These are phyloP conservation scores for Noturus placidus DNA, from an alignment of 2,113 vertebrate genomes.

Conservation along the genomic window DNA sequence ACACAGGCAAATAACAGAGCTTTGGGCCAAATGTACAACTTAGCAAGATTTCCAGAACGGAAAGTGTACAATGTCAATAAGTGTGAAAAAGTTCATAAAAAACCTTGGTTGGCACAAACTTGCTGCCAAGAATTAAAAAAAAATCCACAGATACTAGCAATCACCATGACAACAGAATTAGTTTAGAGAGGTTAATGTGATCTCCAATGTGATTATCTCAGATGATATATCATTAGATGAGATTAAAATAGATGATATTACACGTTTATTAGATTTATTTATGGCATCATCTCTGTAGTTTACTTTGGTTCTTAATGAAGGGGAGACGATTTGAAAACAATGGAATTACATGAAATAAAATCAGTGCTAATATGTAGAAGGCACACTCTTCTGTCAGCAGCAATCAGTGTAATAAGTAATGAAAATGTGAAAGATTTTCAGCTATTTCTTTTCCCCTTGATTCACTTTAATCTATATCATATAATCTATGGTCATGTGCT, in stretches of 20 bases:
- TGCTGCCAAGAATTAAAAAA: conserved; percentile 49
- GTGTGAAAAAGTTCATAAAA: background rate
- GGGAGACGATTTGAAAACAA: conserved; percentile 53
- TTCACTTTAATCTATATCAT: background rate
- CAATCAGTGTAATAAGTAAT: conserved; percentile 42
- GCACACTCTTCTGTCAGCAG: conserved; percentile 43
- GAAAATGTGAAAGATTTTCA: conserved; percentile 20
- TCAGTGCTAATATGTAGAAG: conserved; percentile 44
- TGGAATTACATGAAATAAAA: conserved; percentile 55
- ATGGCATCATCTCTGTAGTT: conserved; percentile 61
- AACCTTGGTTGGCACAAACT: conserved; percentile 22
- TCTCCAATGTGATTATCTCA: conserved; percentile 62
- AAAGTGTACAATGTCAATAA: background rate
- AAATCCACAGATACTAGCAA: conserved; percentile 47
- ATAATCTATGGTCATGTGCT: background rate
- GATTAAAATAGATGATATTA: conserved; percentile 74
- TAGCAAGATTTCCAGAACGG: background rate
- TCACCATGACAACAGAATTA: conserved; percentile 70
- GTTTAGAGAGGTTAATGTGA: conserved; percentile 69
- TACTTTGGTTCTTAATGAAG: conserved; percentile 65
- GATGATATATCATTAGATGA: conserved; percentile 60
- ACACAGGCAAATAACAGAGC: background rate
- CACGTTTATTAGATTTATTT: conserved; percentile 67
- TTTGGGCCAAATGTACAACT: background rate
- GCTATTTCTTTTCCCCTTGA: background rate